A percentile compares a stretch with the other conserved stretches of the same genome.
These are phyloP conservation scores for Ailuropoda melanoleuca DNA, from an alignment of 2,113 vertebrate species.

Conservation along the genomic window DNA sequence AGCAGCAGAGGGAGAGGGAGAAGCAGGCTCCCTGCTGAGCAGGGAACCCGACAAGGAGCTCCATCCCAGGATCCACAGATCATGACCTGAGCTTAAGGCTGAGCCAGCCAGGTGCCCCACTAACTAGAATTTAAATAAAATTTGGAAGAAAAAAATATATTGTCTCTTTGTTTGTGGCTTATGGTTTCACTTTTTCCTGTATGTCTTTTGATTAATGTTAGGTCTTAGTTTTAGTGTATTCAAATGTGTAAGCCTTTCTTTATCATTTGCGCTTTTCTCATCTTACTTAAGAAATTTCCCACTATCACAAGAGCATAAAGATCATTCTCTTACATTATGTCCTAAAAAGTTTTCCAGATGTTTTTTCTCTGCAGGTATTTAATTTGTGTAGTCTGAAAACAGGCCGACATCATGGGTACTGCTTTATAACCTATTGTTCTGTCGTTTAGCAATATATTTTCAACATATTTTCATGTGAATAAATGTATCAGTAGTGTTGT, in stretches of 20 bases:
- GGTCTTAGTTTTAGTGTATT: slow-evolving; percentile 38
- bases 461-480: slow-evolving; percentile 14
- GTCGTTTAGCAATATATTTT: slow-evolving; percentile 44
- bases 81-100: too few relatives aligned
- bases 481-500: slow-evolving; percentile 53
- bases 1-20: too few relatives aligned
- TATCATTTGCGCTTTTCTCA: not conserved
- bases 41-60: too few relatives aligned
- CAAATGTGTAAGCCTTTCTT: slow-evolving; percentile 34
- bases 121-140: not conserved
- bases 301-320: slow-evolving; percentile 20
- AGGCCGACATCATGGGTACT: not conserved
- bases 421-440: slow-evolving; percentile 44
- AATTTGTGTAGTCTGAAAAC: slow-evolving; percentile 36
- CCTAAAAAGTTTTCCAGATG: slow-evolving; percentile 29
- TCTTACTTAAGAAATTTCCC: slow-evolving; percentile 22
- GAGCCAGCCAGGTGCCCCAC: not conserved
- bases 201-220: not conserved
- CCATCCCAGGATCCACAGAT: too few relatives aligned
- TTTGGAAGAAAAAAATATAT: not conserved
- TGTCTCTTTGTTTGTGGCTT: not conserved
- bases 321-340: slow-evolving; percentile 21
- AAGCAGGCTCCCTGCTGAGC: too few relatives aligned
- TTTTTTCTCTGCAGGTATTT: slow-evolving; percentile 20
- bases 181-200: slow-evolving; percentile 32